phyloP scores from a whole-genome alignment of 2,797 vertebrate species.

The Gymnodraco acuticeps region DNA sequence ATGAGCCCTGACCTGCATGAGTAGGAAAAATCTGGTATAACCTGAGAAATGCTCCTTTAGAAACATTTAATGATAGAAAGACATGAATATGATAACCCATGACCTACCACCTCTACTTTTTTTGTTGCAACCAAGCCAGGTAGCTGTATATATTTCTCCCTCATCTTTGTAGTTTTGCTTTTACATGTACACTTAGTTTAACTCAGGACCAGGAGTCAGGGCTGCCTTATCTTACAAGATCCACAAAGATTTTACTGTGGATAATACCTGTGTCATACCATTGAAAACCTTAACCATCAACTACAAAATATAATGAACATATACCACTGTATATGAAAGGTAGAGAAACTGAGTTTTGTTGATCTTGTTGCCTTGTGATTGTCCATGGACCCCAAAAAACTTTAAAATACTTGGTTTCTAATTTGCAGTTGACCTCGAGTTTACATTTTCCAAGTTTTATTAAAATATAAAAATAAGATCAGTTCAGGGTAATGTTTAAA shows the following conservation, averaged over 20 bases:
- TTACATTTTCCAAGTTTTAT: slow-evolving; percentile 1
- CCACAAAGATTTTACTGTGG: background rate
- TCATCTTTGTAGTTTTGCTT: slow-evolving; percentile 15
- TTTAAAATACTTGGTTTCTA: background rate
- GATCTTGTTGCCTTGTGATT: background rate
- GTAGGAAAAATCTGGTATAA: slow-evolving; percentile 27
- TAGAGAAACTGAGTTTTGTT: slow-evolving; percentile 1
- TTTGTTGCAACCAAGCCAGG: background rate
- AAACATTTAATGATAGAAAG: slow-evolving; percentile 40
- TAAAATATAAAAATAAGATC: background rate
- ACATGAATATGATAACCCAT: slow-evolving; percentile 29
- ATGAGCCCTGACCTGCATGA: slow-evolving; percentile 42
- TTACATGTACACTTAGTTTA: slow-evolving; percentile 11
- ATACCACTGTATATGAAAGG: slow-evolving; percentile 12
- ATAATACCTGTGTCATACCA: background rate
- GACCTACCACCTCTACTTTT: slow-evolving; percentile 28
- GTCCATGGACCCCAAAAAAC: background rate
- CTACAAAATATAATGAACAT: background rate
- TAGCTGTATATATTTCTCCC: slow-evolving; percentile 2
- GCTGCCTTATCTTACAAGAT: background rate
- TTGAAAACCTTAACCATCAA: background rate
- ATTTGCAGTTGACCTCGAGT: background rate
- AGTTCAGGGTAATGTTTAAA: background rate
- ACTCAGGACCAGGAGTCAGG: slow-evolving; percentile 10
- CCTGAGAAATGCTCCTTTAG: slow-evolving; percentile 43